These are phyloP conservation scores for Troilus luridus DNA, from an alignment of 2,888 invertebrate genomes.

Conservation along the genomic window DNA sequence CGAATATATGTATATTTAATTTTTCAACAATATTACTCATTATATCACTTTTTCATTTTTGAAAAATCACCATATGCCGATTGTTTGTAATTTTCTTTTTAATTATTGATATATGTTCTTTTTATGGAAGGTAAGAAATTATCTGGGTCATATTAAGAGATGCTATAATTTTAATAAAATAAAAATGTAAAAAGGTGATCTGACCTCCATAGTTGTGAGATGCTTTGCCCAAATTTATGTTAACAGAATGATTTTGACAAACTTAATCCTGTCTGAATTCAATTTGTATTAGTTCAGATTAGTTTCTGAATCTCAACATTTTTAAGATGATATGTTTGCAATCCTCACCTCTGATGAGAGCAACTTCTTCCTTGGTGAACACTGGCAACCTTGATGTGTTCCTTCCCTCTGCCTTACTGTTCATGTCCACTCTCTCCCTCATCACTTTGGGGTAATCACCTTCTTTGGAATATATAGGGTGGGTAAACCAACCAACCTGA, in stretches of 20 bases:
- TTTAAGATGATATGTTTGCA: not conserved
- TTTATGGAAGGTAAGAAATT: not conserved
- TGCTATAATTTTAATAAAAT: not conserved
- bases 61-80: not conserved
- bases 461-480: constrained; percentile 67
- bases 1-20: too few species aligned
- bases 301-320: too few species aligned
- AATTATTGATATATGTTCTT: not conserved
- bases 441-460: constrained; percentile 73
- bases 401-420: constrained; percentile 70
- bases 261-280: too few species aligned
- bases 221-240: too few species aligned
- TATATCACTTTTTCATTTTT: too few species aligned
- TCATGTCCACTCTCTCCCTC: constrained; percentile 69
- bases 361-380: constrained; percentile 65
- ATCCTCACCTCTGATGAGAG: constrained; percentile 65
- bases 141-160: not conserved
- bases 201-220: too few species aligned
- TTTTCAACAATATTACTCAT: too few species aligned
- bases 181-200: not conserved
- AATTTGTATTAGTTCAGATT: too few species aligned
- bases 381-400: constrained; percentile 70
- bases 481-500: constrained; percentile 65
- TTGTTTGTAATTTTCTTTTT: not conserved
- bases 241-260: too few species aligned